Percentiles rank a stretch among this genome's conserved stretches.
phyloP scores from a whole-genome alignment of 2,888 invertebrate species.

The Lobophora halterata region DNA sequence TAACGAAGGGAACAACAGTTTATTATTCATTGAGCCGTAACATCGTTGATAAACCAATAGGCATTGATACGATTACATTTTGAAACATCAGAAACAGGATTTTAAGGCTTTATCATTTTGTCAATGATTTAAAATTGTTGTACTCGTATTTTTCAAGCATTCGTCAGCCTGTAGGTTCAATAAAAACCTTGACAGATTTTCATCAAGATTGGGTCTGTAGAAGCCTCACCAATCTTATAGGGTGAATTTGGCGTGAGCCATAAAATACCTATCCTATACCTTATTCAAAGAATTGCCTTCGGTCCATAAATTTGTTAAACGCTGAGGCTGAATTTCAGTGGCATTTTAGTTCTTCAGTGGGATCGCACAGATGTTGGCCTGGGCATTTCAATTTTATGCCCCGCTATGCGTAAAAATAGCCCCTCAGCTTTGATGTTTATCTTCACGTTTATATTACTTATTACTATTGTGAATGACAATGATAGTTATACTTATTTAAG shows the following conservation, averaged over 20 bases:
- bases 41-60: too few relatives aligned
- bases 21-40: too few relatives aligned
- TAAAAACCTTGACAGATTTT: too few relatives aligned
- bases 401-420: constrained; percentile 54
- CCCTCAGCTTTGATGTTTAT: constrained; percentile 31
- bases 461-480: constrained; percentile 9
- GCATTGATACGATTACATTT: too few relatives aligned
- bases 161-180: constrained; percentile 19
- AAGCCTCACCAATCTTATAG: constrained; percentile 27
- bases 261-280: constrained; percentile 49
- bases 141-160: too few relatives aligned
- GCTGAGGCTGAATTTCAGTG: constrained; percentile 42
- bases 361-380: constrained; percentile 27
- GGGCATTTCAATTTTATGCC: constrained; percentile 52
- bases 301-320: constrained; percentile 55
- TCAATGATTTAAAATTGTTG: too few relatives aligned
- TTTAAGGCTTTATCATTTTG: too few relatives aligned
- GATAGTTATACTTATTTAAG: too few relatives aligned
- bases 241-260: constrained; percentile 35
- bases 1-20: too few relatives aligned
- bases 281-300: constrained; percentile 54
- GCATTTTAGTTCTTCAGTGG: constrained; percentile 42
- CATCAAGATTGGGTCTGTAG: too few relatives aligned
- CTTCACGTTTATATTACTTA: constrained; percentile 15
- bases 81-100: too few relatives aligned